Conservation (phyloP, 2,888 invertebrate species). For the Tenthredo notha region DNA sequence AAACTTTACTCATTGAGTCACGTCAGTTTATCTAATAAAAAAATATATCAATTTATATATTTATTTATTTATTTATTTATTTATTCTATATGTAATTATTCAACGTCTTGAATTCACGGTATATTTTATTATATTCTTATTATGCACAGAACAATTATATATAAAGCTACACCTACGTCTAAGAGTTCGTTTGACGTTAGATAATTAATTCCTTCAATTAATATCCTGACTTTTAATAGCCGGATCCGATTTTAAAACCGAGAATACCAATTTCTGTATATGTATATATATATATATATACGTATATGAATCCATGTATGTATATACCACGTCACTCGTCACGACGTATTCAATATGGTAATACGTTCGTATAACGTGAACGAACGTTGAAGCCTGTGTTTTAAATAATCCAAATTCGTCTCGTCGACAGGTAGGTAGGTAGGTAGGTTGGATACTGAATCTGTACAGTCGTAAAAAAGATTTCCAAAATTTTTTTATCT, state of each 20-base stretch:
- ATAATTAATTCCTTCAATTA: constrained; percentile 18
- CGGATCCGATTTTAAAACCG: not conserved
- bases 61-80: not conserved
- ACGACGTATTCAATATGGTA: constrained; percentile 43
- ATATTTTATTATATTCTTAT: not conserved
- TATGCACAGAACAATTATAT: not conserved
- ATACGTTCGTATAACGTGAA: not conserved
- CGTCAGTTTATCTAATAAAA: no score
- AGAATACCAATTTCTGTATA: not conserved
- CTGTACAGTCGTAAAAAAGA: not conserved
- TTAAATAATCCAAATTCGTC: constrained; percentile 51
- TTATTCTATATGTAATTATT: not conserved
- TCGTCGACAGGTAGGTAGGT: not conserved
- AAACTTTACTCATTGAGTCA: not conserved
- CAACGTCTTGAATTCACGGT: not conserved
- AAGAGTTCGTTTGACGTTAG: not conserved
- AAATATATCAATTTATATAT: no score
- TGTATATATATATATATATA: not conserved
- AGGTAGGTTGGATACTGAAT: not conserved
- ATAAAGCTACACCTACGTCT: not conserved
- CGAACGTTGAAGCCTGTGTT: constrained; percentile 26
- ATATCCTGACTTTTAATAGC: constrained; percentile 13
- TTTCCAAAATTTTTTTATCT: not conserved
- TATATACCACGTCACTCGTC: constrained; percentile 29
- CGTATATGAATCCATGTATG: not conserved